These are phyloP conservation scores for Eremophila alpestris DNA, from an alignment of 2,797 vertebrate species.

Conservation along the genomic window DNA sequence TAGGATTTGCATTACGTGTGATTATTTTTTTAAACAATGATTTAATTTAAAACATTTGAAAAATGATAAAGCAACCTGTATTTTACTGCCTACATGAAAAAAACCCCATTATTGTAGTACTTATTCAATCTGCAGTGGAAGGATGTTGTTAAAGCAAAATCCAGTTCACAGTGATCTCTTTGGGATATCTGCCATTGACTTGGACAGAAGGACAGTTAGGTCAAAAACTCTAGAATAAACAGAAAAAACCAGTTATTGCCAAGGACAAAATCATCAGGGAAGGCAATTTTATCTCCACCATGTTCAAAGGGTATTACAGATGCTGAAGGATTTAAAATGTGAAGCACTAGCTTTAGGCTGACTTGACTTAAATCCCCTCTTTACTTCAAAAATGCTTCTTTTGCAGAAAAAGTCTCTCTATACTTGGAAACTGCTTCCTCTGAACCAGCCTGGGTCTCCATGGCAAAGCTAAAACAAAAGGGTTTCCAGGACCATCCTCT, in stretches of 20 bases:
- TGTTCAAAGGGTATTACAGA: constrained; percentile 1
- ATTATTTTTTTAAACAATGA: neutral
- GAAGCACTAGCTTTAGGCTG: neutral
- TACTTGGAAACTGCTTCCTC: neutral
- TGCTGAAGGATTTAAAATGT: constrained; percentile 29
- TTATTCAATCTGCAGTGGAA: neutral
- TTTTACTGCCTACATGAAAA: neutral
- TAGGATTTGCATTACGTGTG: neutral
- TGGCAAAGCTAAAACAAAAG: constrained; percentile 86
- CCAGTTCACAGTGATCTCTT: neutral
- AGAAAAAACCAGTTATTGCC: neutral
- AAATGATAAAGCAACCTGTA: neutral
- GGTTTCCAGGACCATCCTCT: constrained; percentile 78
- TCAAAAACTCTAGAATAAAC: constrained; percentile 17
- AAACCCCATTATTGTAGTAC: neutral
- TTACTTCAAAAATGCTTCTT: constrained; percentile 49
- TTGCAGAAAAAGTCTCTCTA: constrained; percentile 52
- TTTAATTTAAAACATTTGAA: neutral
- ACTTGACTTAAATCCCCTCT: constrained; percentile 36
- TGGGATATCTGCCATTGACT: neutral
- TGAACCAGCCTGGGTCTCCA: constrained; percentile 84
- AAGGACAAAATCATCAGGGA: constrained; percentile 21
- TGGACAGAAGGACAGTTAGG: neutral
- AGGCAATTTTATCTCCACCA: neutral
- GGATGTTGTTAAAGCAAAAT: constrained; percentile 30